A percentile compares a stretch with the other conserved stretches of the same genome.
These are phyloP conservation scores for Entomobrya proxima DNA, from an alignment of 2,888 invertebrate species.

Conservation along the genomic window DNA sequence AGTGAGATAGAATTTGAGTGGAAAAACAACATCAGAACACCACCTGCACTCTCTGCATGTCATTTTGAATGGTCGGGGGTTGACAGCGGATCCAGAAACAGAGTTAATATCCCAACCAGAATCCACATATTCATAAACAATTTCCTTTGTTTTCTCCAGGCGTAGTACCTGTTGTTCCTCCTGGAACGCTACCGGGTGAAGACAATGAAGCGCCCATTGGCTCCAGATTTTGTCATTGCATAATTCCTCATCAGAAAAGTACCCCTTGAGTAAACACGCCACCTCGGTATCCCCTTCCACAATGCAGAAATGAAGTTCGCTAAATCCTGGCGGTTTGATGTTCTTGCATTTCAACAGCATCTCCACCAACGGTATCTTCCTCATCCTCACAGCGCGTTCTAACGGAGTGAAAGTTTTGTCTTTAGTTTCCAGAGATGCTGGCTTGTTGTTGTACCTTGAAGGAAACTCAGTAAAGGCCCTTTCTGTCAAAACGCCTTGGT, in stretches of 20 bases:
- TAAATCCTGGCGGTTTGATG: not conserved
- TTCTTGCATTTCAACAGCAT: slow-evolving; percentile 1
- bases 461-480: slow-evolving; percentile 23
- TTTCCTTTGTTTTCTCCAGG: slow-evolving; percentile 14
- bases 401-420: slow-evolving; percentile 30
- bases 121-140: slow-evolving; percentile 14
- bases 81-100: not conserved
- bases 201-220: slow-evolving; percentile 41
- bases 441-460: slow-evolving; percentile 8
- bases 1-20: not conserved
- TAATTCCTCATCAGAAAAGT: slow-evolving; percentile 27
- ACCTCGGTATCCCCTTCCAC: slow-evolving; percentile 49
- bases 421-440: not conserved
- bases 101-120: slow-evolving; percentile 47
- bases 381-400: slow-evolving; percentile 53
- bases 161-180: not conserved
- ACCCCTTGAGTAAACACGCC: slow-evolving; percentile 4
- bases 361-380: slow-evolving; percentile 24
- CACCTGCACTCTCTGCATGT: too few relatives aligned
- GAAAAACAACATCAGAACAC: not conserved
- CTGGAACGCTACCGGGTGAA: slow-evolving; percentile 32
- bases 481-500: slow-evolving; percentile 14
- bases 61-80: too few relatives aligned
- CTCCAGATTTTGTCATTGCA: slow-evolving; percentile 5
- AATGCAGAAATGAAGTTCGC: slow-evolving; percentile 49